Evolutionary conservation across 1,140 invertebrate species (phyloP), one percentile per base, ranked within the genome.

Genomic region (Bombus superbus): DNA sequence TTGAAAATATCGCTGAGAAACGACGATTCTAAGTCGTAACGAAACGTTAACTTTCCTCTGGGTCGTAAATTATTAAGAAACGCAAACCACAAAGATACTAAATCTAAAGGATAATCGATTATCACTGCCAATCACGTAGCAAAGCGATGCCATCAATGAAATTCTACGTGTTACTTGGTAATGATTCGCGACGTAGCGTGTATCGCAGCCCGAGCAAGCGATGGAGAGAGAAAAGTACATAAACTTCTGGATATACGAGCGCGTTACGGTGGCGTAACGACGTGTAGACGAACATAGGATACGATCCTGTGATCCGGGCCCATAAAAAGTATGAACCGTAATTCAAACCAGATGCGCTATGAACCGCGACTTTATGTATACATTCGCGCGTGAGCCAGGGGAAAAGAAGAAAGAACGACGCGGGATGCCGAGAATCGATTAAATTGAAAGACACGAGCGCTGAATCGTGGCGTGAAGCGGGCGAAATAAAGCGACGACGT

Each of bases 261-360:
- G 38, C 8, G 69, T 85, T 79, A 79, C 59, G 44, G 22, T 35
- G 59, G 32, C 64, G 83, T 78, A 85, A 81, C 59, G 44, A 75
- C 28, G 78, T 66, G 78, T 73, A 74, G 77, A 81, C 57, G 83
- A 74, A 81, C 44, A n/a, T 81, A 85, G 71, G 71, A 85, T 81
- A 64, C 68, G 59, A 75, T 66, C 71, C 53, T 62, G 76, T 40
- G 62, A 88, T 72, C 71, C 75, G 68, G n/a, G 25, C 85, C 10
- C 35, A 42, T 64, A 89, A 90, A 89, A 92, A 90, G 62, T 81
- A 64, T 64, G 83, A 81, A 88, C 40, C 77, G 77, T 92, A 92
- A 93, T 86, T 92, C 86, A 90, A 91, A 59, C 83, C 91, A 92
- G 88, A 92, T 93, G 87, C 86, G 69, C 81, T 74, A 90, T 90